Evolutionary conservation across 2,113 vertebrate genomes (phyloP), one percentile per base, ranked within the genome.

Genomic region (Eulacestoma nigropectus): DNA sequence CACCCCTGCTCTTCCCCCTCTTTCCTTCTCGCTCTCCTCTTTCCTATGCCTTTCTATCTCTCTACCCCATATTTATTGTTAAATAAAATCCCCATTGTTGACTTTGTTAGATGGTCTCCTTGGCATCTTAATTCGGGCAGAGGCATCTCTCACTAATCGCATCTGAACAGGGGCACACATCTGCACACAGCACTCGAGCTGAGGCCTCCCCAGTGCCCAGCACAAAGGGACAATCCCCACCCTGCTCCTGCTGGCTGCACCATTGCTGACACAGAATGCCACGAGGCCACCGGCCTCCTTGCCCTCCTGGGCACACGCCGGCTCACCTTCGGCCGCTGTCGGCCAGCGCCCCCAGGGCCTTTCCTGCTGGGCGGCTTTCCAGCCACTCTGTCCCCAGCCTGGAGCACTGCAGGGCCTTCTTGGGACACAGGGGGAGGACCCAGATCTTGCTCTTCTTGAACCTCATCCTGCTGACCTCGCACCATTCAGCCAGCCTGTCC

Each of bases 261-360:
- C n/a, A n/a, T n/a, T n/a, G n/a, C n/a, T n/a, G n/a, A n/a, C n/a
- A n/a, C n/a, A n/a, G n/a, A n/a, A n/a, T n/a, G n/a, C n/a, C n/a
- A n/a, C n/a, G n/a, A n/a, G n/a, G n/a, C n/a, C n/a, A n/a, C n/a
- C n/a, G n/a, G n/a, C n/a, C n/a, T n/a, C n/a, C n/a, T n/a, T n/a
- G n/a, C n/a, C n/a, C n/a, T n/a, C n/a, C 8, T 30, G 16, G 30
- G 13, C 13, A 25, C 20, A 3, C 1, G 0, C 8, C 1, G 2
- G 10, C 6, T 35, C 46, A 7, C 7, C 4, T 52, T 52, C 15
- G 3, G 50, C 26, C 26, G 3, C 26, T 16, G 26, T 29, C 3
- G 15, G 26, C 50, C 50, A 52, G 50, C 50, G 29, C 50, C 50
- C 9, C 26, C 26, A 16, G 26, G 26, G 26, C 26, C 50, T 73